A percentile compares a stretch with the other conserved stretches of the same genome.
Evolutionary conservation across 2,888 invertebrate species (phyloP).

Genomic region (Pelosia muscerda): DNA sequence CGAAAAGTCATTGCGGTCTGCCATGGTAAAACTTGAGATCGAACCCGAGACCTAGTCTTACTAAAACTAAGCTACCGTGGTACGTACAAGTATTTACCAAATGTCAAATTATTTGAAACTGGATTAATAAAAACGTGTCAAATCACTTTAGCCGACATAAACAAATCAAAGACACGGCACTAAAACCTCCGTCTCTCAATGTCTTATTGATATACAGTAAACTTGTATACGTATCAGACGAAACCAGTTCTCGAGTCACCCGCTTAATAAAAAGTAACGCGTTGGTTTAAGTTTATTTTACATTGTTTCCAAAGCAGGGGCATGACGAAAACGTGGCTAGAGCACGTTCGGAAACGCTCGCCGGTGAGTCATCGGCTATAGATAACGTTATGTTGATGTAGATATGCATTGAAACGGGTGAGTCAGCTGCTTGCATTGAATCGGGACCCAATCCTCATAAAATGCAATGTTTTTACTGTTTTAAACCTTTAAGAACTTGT

Average conservation of each 20-base stretch:
- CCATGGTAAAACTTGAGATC: too few relatives aligned
- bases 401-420: slow-evolving; percentile 47
- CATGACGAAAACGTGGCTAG: slow-evolving; percentile 43
- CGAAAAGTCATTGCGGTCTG: too few relatives aligned
- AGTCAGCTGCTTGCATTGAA: slow-evolving; percentile 58
- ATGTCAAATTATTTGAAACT: background rate
- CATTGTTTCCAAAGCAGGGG: slow-evolving; percentile 49
- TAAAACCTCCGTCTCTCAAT: background rate
- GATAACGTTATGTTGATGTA: slow-evolving; percentile 36
- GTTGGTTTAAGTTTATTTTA: slow-evolving; percentile 49
- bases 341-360: slow-evolving; percentile 33
- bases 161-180: background rate
- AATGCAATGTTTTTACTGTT: slow-evolving; percentile 54
- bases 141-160: background rate
- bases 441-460: slow-evolving; percentile 57
- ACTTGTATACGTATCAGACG: slow-evolving; percentile 43
- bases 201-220: slow-evolving; percentile 46
- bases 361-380: slow-evolving; percentile 59
- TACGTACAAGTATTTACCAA: background rate
- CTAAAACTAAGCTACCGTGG: too few relatives aligned
- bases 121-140: background rate
- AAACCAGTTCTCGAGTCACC: slow-evolving; percentile 51
- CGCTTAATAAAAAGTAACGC: slow-evolving; percentile 45
- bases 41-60: too few relatives aligned
- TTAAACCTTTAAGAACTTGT: slow-evolving; percentile 20